phyloP scores from a whole-genome alignment of 2,888 invertebrate species.

The Cantharis lateralis region DNA sequence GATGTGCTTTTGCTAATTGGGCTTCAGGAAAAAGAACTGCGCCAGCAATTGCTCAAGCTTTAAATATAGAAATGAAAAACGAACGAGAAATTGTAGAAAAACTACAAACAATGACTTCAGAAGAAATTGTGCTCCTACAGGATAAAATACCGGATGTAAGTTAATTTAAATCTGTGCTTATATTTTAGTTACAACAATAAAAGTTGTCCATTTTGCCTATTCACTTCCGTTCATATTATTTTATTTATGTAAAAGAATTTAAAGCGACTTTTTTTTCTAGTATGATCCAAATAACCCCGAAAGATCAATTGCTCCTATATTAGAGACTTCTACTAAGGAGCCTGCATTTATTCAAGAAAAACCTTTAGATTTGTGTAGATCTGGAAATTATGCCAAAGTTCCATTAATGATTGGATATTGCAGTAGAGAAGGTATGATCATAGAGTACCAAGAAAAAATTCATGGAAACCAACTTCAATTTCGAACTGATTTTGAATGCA shows the following conservation, averaged over 20 bases:
- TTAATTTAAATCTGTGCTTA: neutral
- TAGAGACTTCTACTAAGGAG: slow-evolving; percentile 36
- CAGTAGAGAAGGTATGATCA: slow-evolving; percentile 48
- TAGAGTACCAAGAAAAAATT: slow-evolving; percentile 22
- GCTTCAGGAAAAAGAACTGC: slow-evolving; percentile 44
- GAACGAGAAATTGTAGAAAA: slow-evolving; percentile 51
- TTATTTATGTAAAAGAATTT: no score
- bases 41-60: slow-evolving; percentile 37
- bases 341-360: slow-evolving; percentile 43
- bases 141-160: slow-evolving; percentile 31
- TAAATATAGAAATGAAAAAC: slow-evolving; percentile 17
- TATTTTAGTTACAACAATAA: no score
- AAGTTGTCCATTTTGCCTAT: no score
- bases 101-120: slow-evolving; percentile 40
- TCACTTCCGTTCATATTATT: no score
- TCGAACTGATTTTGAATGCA: slow-evolving; percentile 14
- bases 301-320: slow-evolving; percentile 27
- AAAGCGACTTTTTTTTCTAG: no score
- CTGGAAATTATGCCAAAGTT: slow-evolving; percentile 47
- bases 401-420: slow-evolving; percentile 50
- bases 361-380: slow-evolving; percentile 43
- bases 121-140: slow-evolving; percentile 27
- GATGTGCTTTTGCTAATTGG: slow-evolving; percentile 46
- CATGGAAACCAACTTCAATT: neutral
- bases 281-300: neutral